Conservation (phyloP, 2,113 vertebrate species). For the Ovis aries region DNA sequence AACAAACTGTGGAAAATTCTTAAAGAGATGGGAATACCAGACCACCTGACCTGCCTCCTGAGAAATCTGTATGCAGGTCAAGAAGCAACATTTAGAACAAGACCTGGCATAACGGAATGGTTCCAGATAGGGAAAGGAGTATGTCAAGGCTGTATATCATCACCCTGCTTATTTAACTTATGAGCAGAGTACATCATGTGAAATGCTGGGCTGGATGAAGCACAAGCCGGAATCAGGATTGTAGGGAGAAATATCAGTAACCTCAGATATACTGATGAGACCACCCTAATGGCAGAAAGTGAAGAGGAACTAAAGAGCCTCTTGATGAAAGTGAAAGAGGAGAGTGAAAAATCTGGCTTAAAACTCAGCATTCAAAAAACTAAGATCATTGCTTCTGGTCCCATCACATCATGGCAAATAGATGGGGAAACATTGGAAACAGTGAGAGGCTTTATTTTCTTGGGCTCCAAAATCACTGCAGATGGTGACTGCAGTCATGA, state of each 20-base stretch:
- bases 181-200: background rate
- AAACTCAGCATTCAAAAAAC: background rate
- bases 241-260: background rate
- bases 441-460: background rate
- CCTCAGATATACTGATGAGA: background rate
- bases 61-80: background rate
- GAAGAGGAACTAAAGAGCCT: background rate
- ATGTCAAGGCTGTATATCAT: background rate
- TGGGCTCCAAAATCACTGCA: background rate
- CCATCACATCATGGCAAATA: accelerated
- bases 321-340: background rate
- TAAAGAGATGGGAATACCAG: background rate
- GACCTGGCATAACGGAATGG: background rate
- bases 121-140: background rate
- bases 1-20: background rate
- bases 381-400: background rate
- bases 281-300: background rate
- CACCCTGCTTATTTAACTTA: background rate
- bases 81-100: background rate
- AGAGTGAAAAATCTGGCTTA: background rate
- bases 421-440: background rate
- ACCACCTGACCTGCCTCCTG: background rate
- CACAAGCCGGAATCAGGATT: background rate
- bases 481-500: background rate
- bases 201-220: background rate